Evolutionary conservation across 2,888 invertebrate species (phyloP).

Genomic region (Limnephilus lunatus): DNA sequence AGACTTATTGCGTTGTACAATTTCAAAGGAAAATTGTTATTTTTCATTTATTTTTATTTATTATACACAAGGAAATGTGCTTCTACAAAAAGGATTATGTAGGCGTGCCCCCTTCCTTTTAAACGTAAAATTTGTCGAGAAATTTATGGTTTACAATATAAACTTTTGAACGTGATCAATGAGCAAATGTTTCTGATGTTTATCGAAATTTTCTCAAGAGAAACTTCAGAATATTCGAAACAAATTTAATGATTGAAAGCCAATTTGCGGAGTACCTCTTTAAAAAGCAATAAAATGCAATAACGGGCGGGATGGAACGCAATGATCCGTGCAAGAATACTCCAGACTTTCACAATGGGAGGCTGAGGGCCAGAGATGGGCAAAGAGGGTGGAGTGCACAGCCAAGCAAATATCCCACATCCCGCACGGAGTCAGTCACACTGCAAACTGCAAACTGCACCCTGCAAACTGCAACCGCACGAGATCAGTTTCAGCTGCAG

Average conservation of each 20-base stretch:
- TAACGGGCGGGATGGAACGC: constrained; percentile 49
- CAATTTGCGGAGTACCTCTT: constrained; percentile 37
- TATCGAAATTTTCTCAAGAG: neutral
- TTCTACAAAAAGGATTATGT: neutral
- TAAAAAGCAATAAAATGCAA: constrained; percentile 61
- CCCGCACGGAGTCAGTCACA: constrained; percentile 6
- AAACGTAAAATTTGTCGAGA: neutral
- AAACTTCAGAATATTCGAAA: neutral
- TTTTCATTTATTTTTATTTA: neutral
- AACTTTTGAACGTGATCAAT: too few species aligned
- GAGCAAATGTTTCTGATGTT: neutral
- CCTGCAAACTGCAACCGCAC: neutral
- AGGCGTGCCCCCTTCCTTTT: neutral
- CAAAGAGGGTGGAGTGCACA: constrained; percentile 15
- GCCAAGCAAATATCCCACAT: constrained; percentile 24
- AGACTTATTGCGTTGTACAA: neutral
- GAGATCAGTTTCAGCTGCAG: neutral
- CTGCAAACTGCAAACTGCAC: neutral
- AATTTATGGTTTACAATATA: neutral
- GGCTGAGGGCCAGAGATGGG: constrained; percentile 52
- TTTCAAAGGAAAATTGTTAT: neutral
- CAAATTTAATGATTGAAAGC: constrained; percentile 18
- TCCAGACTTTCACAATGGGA: constrained; percentile 53
- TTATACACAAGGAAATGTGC: neutral
- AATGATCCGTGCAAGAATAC: constrained; percentile 64